Base-by-base conservation (phyloP, 2,797 vertebrate genomes). In the Sebastes matsubarae region DNA sequence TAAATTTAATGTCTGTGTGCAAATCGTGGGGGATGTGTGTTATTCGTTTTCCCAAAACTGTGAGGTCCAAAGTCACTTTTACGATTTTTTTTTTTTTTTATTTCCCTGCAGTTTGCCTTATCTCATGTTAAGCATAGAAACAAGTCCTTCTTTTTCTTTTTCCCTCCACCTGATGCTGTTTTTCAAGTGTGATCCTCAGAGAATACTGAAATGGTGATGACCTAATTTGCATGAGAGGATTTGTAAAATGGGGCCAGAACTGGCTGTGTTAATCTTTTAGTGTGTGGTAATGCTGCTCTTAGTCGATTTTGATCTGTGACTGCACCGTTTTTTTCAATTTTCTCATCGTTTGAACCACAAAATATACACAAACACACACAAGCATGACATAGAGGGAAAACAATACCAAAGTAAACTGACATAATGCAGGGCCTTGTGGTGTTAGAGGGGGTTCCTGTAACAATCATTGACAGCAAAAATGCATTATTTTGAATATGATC, bases 151-250 rank as follows among this genome's bases (percentile, higher is more conserved):
- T 59, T 68, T 80, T 22, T n/a, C 38, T 25, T 73, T 79, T 77
- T 36, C 18, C 59, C 58, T 82, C 69, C 68, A 87, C 82, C 80
- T 87, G 84, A 84, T 88, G 74, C 82, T 83, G 68, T 86, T 87
- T 84, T 88, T 87, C 52, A 82, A 86, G 85, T 85, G 32, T 55
- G 63, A 70, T 84, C 85, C 72, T 68, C 18, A 52, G 76, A 85
- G 87, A 84, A 86, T 80, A 84, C 79, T 83, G 55, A 86, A 89
- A 87, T 77, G 57, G 52, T 74, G 81, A 73, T 88, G 87, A 87
- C 89, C 88, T 88, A 74, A 92, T 92, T 92, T 90, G 61, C 80
- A 91, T 86, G 60, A 72, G 73, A 84, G 70, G 68, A 91, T 93
- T 88, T 89, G 82, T 76, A 84, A 91, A 89, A 84, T 86, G 54